These are phyloP conservation scores for Eospalax fontanierii DNA, from an alignment of 2,797 vertebrate genomes.

Conservation along the genomic window DNA sequence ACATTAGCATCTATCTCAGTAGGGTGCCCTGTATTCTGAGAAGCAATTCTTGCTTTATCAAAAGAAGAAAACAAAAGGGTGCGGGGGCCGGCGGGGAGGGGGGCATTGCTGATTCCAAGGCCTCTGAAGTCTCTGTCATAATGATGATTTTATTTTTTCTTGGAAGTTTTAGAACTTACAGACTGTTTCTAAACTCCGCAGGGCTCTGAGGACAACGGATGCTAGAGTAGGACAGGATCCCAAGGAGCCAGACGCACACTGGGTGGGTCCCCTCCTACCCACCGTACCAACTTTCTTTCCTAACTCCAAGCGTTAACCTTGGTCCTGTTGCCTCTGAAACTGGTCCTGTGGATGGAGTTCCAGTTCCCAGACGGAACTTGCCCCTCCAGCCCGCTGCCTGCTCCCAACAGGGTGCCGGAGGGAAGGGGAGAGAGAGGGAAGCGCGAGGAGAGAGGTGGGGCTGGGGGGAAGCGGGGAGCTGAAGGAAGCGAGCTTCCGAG, in stretches of 20 bases:
- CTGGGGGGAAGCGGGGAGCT: not conserved
- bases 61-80: too few species aligned
- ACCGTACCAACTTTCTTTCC: not conserved
- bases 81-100: too few species aligned
- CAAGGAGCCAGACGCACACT: not conserved
- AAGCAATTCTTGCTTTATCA: not conserved
- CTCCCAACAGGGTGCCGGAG: too few species aligned
- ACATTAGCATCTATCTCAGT: not conserved
- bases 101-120: not conserved
- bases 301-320: not conserved
- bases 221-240: not conserved
- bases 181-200: not conserved
- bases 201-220: not conserved
- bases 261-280: not conserved
- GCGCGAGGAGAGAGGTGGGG: not conserved
- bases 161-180: not conserved
- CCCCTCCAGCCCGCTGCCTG: not conserved
- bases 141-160: not conserved
- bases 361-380: not conserved
- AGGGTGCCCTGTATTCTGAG: not conserved
- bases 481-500: slow-evolving; percentile 61
- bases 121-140: not conserved
- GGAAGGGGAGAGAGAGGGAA: not conserved
- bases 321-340: not conserved
- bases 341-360: not conserved